Base-by-base conservation (phyloP, 2,797 vertebrate species). In the Silurus aristotelis region DNA sequence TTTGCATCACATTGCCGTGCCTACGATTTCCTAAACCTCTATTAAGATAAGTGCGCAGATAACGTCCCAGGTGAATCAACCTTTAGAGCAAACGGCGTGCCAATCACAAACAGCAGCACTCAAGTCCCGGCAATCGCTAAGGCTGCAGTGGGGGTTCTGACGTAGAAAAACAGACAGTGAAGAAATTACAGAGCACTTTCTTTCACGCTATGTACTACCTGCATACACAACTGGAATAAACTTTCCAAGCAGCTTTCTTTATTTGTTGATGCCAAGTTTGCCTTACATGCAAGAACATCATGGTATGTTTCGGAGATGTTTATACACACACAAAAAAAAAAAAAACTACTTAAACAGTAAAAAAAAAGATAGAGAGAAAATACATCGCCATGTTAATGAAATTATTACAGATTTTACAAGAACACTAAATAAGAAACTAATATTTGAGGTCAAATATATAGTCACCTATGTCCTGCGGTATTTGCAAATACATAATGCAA, bases 1-100 rank as follows among this genome's bases (percentile, higher is more conserved):
- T 90, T 89, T 89, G 86, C 89, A 87, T 89, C 81, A 75, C 80
- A 86, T 66, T 86, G 84, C 75, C 81, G 75, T 68, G 9, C 12
- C 38, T 83, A 75, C 63, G 81, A 88, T 87, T 84, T 87, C 2
- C 82, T 71, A 82, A 85, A 82, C 63, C 82, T 75, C 83, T 73
- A 84, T 81, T 80, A 84, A 90, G 70, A 88, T 86, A 66, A 71
- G 60, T 68, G 48, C n/a, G 82, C 84, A 67, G 83, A 83, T 84
- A 67, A 83, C 84, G 25, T 27, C 67, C 66, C 70, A 76, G 64
- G 52, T 85, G 76, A 77, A 80, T 67, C 63, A 70, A 75, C 73
- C 85, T 78, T 71, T 46, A 12, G 63, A 84, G 60, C 80, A 83
- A 83, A 82, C 48, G 66, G 38, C 55, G 6, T 85, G 84, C 73